A percentile compares a stretch with the other conserved stretches of the same genome.
These are phyloP conservation scores for Oreochromis mossambicus DNA, from an alignment of 2,797 vertebrate genomes.

Conservation along the genomic window DNA sequence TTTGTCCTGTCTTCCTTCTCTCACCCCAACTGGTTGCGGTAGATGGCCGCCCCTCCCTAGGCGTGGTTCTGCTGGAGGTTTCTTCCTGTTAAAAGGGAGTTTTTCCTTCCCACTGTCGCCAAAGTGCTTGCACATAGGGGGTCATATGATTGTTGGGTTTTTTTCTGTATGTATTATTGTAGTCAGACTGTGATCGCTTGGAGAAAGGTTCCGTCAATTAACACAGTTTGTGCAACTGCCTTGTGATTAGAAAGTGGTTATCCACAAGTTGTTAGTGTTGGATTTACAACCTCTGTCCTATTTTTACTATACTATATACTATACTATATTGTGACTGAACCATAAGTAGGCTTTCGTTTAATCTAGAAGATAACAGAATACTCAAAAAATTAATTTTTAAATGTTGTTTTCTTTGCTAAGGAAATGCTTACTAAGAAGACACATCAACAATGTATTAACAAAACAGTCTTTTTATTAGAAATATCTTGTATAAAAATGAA, in stretches of 20 bases:
- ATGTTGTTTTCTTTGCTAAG: neutral
- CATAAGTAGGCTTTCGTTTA: neutral
- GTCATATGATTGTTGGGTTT: neutral
- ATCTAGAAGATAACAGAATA: neutral
- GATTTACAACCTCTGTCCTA: neutral
- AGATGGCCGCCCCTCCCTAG: neutral
- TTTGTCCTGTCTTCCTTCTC: neutral
- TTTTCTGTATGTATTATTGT: neutral
- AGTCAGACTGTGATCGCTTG: neutral
- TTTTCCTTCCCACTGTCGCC: neutral
- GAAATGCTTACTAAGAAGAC: neutral
- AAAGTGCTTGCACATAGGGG: neutral
- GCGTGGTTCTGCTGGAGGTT: neutral
- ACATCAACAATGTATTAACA: conserved; percentile 67
- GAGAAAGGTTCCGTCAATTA: neutral
- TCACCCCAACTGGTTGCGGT: neutral
- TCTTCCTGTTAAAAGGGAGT: neutral
- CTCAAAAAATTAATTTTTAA: neutral
- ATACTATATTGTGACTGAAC: neutral
- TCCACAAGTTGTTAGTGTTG: neutral
- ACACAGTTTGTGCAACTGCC: neutral
- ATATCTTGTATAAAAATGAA: conserved; percentile 96
- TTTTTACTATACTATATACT: too few relatives aligned
- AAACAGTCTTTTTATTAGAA: conserved; percentile 96
- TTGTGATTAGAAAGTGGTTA: neutral